These are phyloP conservation scores for Solenopsis invicta DNA, from an alignment of 1,140 invertebrate genomes.

Conservation along the genomic window DNA sequence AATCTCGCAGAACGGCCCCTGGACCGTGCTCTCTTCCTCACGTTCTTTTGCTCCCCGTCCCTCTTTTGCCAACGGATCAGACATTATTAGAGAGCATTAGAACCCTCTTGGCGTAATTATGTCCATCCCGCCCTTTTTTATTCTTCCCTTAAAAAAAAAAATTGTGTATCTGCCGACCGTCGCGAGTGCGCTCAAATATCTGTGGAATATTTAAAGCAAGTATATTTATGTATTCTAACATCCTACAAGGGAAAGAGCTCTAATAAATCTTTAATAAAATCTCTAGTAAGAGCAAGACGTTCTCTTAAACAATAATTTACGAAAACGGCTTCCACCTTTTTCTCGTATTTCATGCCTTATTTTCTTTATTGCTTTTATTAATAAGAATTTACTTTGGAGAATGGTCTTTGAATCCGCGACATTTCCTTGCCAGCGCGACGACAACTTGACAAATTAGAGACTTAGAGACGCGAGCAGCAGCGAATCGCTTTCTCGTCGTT, in stretches of 20 bases:
- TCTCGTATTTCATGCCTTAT: neutral
- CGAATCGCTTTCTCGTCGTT: conserved; percentile 38
- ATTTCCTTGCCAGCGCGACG: neutral
- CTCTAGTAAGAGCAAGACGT: neutral
- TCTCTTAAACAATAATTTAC: neutral
- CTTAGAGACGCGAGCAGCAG: neutral
- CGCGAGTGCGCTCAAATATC: neutral
- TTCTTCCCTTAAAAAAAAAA: conserved; percentile 10
- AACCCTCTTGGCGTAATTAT: conserved; percentile 54
- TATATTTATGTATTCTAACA: neutral
- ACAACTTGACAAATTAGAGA: conserved; percentile 19
- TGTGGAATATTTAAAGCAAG: neutral
- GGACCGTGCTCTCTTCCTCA: neutral
- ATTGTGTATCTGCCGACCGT: neutral
- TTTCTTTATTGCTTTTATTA: neutral
- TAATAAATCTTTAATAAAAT: neutral
- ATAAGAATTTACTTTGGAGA: neutral
- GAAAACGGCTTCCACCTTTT: neutral
- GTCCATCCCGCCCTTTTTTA: conserved; percentile 26
- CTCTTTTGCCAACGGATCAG: conserved; percentile 33
- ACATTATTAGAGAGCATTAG: conserved; percentile 62
- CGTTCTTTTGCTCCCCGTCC: conserved; percentile 25
- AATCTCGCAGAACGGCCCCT: conserved; percentile 52
- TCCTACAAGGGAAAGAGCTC: neutral
- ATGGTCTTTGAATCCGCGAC: neutral